Evolutionary conservation across 2,113 vertebrate species (phyloP).

Genomic region (Hucho hucho): DNA sequence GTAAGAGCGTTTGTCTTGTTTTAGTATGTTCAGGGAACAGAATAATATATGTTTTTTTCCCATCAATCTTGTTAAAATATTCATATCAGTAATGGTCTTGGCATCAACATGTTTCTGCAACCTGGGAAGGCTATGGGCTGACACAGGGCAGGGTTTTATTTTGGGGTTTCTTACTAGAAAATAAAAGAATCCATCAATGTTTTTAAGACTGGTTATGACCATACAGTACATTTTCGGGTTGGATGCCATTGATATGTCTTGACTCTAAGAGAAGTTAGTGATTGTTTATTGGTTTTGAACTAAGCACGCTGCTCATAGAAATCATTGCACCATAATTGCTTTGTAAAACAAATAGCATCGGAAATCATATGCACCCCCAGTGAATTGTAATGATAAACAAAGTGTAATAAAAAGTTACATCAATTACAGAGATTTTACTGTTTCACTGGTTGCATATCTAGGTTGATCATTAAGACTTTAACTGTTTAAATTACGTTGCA

Average conservation of each 20-base stretch:
- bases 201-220: no score
- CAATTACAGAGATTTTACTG: neutral
- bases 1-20: neutral
- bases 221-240: no score
- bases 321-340: slow-evolving; percentile 2
- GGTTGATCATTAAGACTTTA: neutral
- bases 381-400: neutral
- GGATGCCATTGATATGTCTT: neutral
- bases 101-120: no score
- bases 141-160: no score
- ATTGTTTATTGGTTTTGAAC: neutral
- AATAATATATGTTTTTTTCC: neutral
- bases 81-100: no score
- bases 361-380: neutral
- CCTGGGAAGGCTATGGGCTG: no score
- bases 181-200: no score
- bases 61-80: no score
- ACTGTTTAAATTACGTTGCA: neutral
- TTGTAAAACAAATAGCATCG: neutral
- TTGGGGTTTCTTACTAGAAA: no score
- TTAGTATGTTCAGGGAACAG: neutral
- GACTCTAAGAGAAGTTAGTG: neutral
- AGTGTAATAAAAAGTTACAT: neutral
- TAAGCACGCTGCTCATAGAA: neutral
- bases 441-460: neutral